These are phyloP conservation scores for Amblyornis subalaris DNA, from an alignment of 2,113 vertebrate genomes.

Conservation along the genomic window DNA sequence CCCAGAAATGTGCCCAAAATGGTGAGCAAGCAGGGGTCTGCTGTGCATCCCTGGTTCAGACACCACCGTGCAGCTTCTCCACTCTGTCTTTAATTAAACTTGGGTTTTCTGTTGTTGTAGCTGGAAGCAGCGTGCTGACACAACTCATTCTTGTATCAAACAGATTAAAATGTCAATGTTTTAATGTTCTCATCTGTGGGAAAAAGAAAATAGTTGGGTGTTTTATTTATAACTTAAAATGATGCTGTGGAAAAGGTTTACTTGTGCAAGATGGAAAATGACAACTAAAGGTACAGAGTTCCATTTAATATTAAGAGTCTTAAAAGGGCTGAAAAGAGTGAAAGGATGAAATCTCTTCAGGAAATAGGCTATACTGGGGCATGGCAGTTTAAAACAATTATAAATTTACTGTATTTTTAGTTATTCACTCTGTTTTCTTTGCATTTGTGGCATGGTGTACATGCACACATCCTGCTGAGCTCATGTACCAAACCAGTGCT, in stretches of 20 bases:
- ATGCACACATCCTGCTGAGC: not conserved
- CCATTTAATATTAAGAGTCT: conserved; percentile 23
- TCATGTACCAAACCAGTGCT: not conserved
- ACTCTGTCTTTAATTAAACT: conserved; percentile 77
- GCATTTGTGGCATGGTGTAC: not conserved
- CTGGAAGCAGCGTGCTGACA: conserved; percentile 77
- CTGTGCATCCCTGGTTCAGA: conserved; percentile 26
- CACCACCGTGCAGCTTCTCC: conserved; percentile 41
- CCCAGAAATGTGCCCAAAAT: conserved; percentile 16
- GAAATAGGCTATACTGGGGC: not conserved
- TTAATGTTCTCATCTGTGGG: conserved; percentile 74
- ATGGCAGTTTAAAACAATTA: not conserved
- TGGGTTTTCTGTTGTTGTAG: conserved; percentile 71
- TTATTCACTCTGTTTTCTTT: not conserved
- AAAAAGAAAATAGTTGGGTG: conserved; percentile 73
- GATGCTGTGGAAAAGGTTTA: conserved; percentile 60
- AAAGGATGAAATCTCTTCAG: not conserved
- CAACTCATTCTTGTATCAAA: conserved; percentile 74
- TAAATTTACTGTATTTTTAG: not conserved
- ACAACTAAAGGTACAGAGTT: conserved; percentile 60
- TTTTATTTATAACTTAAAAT: conserved; percentile 75
- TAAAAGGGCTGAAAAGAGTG: not conserved
- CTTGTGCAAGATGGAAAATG: conserved; percentile 50
- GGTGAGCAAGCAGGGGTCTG: not conserved
- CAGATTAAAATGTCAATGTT: conserved; percentile 78